These are phyloP conservation scores for Hipparchia semele DNA, from an alignment of 2,888 invertebrate species.

Conservation along the genomic window DNA sequence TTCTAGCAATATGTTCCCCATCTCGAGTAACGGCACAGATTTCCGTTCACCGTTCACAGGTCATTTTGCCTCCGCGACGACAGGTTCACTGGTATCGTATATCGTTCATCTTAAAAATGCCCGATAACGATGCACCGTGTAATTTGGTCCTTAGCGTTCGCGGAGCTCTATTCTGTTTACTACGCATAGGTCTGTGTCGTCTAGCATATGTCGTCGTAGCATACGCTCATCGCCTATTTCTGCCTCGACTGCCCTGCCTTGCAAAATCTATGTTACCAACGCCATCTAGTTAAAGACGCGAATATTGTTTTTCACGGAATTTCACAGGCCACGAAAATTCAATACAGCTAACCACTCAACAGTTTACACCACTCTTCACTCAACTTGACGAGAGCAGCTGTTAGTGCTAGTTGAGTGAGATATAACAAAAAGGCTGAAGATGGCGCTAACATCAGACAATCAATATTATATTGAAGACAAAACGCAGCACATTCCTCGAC, in stretches of 20 bases:
- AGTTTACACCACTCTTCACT: not conserved
- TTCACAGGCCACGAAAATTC: not conserved
- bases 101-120: no score
- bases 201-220: no score
- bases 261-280: not conserved
- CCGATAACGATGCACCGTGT: no score
- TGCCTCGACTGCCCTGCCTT: no score
- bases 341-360: not conserved
- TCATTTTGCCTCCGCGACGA: no score
- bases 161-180: no score
- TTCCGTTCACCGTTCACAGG: no score
- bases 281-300: not conserved
- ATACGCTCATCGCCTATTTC: not conserved
- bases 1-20: no score
- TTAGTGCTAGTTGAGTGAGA: not conserved
- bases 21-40: no score
- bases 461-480: not conserved
- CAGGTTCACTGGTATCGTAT: no score
- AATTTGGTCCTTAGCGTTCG: no score
- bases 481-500: not conserved
- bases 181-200: no score
- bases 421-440: slow-evolving; percentile 1
- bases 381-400: not conserved
- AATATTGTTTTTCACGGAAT: not conserved
- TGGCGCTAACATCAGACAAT: not conserved